Conservation (phyloP, 2,888 invertebrate species). For the Abrostola tripartita region DNA sequence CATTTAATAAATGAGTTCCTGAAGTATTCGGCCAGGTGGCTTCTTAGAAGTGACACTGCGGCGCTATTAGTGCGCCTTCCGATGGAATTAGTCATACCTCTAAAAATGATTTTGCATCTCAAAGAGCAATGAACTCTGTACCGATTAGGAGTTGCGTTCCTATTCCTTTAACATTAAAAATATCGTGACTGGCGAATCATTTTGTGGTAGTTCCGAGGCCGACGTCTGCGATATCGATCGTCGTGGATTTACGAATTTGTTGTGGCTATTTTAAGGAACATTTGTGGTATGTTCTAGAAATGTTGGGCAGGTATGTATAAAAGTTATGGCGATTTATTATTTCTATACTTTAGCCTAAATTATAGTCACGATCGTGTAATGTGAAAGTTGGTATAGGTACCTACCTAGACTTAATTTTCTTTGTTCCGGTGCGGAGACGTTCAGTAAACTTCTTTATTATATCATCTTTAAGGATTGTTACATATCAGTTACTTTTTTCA, state of each 20-base stretch:
- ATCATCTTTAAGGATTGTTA: too few relatives aligned
- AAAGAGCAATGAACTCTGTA: constrained; percentile 64
- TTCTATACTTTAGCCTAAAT: too few relatives aligned
- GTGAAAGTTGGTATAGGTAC: too few relatives aligned
- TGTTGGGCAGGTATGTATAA: neutral
- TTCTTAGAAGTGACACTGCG: constrained; percentile 56
- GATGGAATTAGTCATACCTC: constrained; percentile 72
- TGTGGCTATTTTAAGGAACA: constrained; percentile 10
- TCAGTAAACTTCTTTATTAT: too few relatives aligned
- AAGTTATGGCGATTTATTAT: too few relatives aligned
- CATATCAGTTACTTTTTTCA: constrained; percentile 27
- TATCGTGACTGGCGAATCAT: constrained; percentile 54
- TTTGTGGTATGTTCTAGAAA: constrained; percentile 7
- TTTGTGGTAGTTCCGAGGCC: constrained; percentile 22
- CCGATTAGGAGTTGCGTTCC: constrained; percentile 48
- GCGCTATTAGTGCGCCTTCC: constrained; percentile 60
- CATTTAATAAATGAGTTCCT: constrained; percentile 39
- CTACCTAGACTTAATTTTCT: too few relatives aligned
- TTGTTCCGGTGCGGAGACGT: too few relatives aligned
- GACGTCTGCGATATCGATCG: constrained; percentile 12
- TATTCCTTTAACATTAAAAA: constrained; percentile 51
- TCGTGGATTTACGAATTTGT: constrained; percentile 15
- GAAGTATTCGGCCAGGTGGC: constrained; percentile 65
- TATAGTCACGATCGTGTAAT: too few relatives aligned
- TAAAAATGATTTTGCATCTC: constrained; percentile 63